Base-by-base conservation (phyloP, 2,113 vertebrate genomes). In the Rhinichthys klamathensis region DNA sequence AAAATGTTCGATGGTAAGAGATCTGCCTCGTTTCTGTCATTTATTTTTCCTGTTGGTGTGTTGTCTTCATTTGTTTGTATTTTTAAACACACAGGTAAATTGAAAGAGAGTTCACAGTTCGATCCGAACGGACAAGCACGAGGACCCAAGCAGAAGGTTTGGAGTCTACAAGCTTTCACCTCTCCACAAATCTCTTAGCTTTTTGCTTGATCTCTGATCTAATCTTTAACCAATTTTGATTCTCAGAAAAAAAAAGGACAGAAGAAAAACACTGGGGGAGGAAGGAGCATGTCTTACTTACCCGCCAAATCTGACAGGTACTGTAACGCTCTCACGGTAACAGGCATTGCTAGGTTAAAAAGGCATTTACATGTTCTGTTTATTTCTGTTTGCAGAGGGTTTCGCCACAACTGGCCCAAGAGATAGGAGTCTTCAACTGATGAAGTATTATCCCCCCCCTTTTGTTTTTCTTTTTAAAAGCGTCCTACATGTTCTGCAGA, bases 371-470 rank as follows among this genome's bases (percentile, higher is more conserved):
- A 5, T 49, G 60, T 63, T 72, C 10, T 21, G 70, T 15, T 27
- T 63, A 3, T 84, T 83, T 84, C 13, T 82, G 25, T 74, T 74
- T 87, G 13, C 95, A 99, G 98, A 91, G 95, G 95, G 82, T 97
- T 97, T 75, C 93, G 91, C 21, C 94, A 97, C 74, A 97, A 95
- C 87, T 99, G 98, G 97, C 97, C 98, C 1, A 98, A 96, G 93
- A 99, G 97, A 97, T 98, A 96, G 89, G 87, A 23, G 27, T 38
- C 46, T 32, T 41, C 25, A 12, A 9, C 30, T 70, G 15, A 15
- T 49, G 32, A 46, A 56, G 54, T 23, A 3, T 6, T 23, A 2
- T 16, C 4, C 41, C 16, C 0, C 23, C 11, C 56, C 70, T 60
- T 3, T 51, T 41, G 16, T 13, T 67, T 16, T 70, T 18, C 65